These are phyloP conservation scores for Enteromius argenteus DNA, from an alignment of 2,797 vertebrate genomes.

Conservation along the genomic window DNA sequence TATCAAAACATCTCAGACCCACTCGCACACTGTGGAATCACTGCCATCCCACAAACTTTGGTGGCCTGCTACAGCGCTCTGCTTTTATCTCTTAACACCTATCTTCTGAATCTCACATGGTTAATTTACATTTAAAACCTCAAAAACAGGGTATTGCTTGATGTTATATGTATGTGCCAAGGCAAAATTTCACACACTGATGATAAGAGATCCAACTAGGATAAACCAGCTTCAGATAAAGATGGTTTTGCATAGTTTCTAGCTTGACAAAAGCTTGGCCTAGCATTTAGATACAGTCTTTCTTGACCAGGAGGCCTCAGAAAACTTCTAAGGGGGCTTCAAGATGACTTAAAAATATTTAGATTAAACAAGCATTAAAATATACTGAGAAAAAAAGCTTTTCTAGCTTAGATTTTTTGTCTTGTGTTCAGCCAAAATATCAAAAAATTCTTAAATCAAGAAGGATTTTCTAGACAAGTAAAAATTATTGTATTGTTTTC, in stretches of 20 bases:
- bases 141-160: not conserved
- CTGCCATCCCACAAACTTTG: not conserved
- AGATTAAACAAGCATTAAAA: not conserved
- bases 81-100: slow-evolving; percentile 10
- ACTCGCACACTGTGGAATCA: not conserved
- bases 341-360: not conserved
- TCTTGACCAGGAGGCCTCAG: not conserved
- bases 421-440: no score
- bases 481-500: no score
- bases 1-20: slow-evolving; percentile 19
- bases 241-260: not conserved
- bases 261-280: not conserved
- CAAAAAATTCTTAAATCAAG: no score
- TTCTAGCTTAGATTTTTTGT: no score
- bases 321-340: not conserved
- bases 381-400: no score
- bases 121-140: slow-evolving; percentile 14
- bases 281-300: not conserved
- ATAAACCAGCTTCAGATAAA: not conserved
- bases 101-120: not conserved
- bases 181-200: slow-evolving; percentile 9
- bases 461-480: no score
- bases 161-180: slow-evolving; percentile 3
- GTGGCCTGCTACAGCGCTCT: not conserved
- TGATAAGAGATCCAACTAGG: not conserved